A percentile compares a stretch with the other conserved stretches of the same genome.
phyloP scores from a whole-genome alignment of 1,140 invertebrate species.

The Cherax quadricarinatus region DNA sequence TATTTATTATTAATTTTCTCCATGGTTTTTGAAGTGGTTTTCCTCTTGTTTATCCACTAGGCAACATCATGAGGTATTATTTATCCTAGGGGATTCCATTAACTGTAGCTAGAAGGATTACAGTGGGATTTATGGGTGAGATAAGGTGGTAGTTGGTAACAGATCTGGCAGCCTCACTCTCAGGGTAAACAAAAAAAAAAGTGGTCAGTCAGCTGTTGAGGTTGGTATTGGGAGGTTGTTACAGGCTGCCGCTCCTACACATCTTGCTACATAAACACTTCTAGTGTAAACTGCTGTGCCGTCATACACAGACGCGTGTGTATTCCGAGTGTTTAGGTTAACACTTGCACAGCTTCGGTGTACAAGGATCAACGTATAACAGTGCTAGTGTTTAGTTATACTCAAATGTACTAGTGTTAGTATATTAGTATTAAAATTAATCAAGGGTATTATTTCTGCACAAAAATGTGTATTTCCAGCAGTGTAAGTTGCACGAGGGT shows the following conservation, averaged over 20 bases:
- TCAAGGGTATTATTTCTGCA: neutral
- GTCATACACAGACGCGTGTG: neutral
- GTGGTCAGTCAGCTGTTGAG: conserved; percentile 53
- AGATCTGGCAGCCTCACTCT: neutral
- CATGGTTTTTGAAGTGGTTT: too few relatives aligned
- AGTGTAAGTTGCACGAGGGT: neutral
- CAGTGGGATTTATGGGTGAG: too few relatives aligned
- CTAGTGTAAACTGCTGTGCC: neutral
- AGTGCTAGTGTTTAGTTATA: neutral
- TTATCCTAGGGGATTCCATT: too few relatives aligned
- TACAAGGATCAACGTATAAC: neutral
- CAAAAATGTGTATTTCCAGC: neutral
- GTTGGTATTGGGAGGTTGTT: neutral
- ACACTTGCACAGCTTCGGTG: neutral
- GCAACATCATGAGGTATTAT: too few relatives aligned
- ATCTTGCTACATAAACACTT: too few relatives aligned
- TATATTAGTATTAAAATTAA: neutral
- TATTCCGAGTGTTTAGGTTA: neutral
- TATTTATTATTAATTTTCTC: too few relatives aligned
- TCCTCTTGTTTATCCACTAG: too few relatives aligned
- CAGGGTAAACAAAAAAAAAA: neutral
- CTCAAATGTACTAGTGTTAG: neutral
- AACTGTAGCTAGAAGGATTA: too few relatives aligned
- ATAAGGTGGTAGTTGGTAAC: neutral
- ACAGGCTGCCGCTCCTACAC: neutral